Base-by-base conservation (phyloP, 1,140 invertebrate genomes). In the Plutomurus gul region DNA sequence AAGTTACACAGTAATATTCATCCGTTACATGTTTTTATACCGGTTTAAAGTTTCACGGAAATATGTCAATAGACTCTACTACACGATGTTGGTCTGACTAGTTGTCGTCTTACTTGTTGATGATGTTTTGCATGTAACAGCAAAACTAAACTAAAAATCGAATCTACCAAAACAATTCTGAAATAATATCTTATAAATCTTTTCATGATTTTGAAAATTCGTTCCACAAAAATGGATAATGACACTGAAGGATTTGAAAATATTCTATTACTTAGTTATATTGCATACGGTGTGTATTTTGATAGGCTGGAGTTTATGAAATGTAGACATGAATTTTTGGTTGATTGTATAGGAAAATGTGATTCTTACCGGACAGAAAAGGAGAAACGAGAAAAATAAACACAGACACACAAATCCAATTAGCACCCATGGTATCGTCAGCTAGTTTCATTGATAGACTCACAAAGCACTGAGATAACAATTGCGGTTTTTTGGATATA, bases 401-500 rank as follows among this genome's bases (percentile, higher is more conserved):
- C 56, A 65, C 56, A 65, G 56, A 65, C 25, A 65, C 56, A 65
- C 56, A 65, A 65, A 65, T 65, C 56, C 56, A 65, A 65, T 65
- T 65, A 65, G 56, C 56, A 65, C 56, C 56, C 56, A 65, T 65
- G 56, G 56, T 65, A 65, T 27, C 56, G 56, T 65, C 56, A 65
- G 56, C 36, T 36, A 65, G 56, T 65, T 65, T 65, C 56, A 65
- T 65, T 65, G 56, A 65, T 65, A 27, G 56, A 65, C 36, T 65
- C 56, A 65, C 56, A 65, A 51, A 65, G 56, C 27, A 65, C 56
- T 65, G 56, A 30, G 56, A 65, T 65, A 65, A 65, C 56, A 65
- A 65, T 65, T 65, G 56, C 56, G 56, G 56, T 65, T 65, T 65
- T 65, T 65, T 65, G 56, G 56, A 65, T 65, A 65, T 65, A 65